phyloP scores from a whole-genome alignment of 1,140 invertebrate species.

The Apis florea region DNA sequence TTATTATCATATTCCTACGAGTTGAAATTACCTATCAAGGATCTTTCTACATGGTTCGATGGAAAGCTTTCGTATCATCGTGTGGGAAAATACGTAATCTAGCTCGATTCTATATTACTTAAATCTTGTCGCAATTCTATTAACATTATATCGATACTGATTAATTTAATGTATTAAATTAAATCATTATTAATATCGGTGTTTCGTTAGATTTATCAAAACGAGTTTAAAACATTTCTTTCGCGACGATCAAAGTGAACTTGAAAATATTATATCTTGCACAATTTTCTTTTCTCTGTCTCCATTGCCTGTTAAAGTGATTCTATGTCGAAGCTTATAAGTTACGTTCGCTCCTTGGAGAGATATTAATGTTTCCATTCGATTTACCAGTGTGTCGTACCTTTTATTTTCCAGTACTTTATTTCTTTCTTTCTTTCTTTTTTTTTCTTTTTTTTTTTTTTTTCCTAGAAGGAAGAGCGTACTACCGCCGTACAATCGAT shows the following conservation, averaged over 20 bases:
- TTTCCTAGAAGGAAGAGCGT: conserved; percentile 75
- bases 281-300: too few relatives aligned
- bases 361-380: not conserved
- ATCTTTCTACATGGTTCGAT: not conserved
- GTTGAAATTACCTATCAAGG: not conserved
- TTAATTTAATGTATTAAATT: too few relatives aligned
- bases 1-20: not conserved
- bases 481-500: conserved; percentile 78
- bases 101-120: not conserved
- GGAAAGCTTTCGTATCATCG: not conserved
- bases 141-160: too few relatives aligned
- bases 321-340: too few relatives aligned
- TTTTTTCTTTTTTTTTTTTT: too few relatives aligned
- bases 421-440: conserved; percentile 6
- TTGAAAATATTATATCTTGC: too few relatives aligned
- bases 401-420: conserved; percentile 9
- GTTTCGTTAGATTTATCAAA: too few relatives aligned
- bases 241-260: too few relatives aligned
- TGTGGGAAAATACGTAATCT: not conserved
- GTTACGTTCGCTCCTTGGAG: not conserved
- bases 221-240: too few relatives aligned
- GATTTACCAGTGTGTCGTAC: not conserved
- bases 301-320: too few relatives aligned
- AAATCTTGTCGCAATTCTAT: not conserved
- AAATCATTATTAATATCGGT: too few relatives aligned